A percentile compares a stretch with the other conserved stretches of the same genome.
Evolutionary conservation across 2,797 vertebrate species (phyloP).

Genomic region (Prionace glauca): DNA sequence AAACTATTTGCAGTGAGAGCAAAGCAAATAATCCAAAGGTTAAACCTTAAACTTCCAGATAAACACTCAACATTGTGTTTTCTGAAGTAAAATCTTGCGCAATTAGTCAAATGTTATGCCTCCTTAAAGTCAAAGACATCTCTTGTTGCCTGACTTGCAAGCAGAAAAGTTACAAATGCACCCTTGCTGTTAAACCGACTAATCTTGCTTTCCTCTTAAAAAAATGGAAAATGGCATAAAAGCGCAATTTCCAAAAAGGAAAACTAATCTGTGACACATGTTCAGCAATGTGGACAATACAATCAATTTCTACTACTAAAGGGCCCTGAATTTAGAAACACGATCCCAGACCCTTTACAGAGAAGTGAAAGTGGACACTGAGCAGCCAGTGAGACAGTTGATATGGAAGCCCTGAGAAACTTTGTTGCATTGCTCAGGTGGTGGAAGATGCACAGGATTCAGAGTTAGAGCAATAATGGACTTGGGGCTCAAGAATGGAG

Average conservation of each 20-base stretch:
- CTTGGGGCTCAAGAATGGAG: not conserved
- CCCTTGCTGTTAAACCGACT: not conserved
- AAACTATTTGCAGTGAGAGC: not conserved
- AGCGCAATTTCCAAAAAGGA: not conserved
- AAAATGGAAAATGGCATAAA: not conserved
- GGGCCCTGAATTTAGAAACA: not conserved
- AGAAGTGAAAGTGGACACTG: not conserved
- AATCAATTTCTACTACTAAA: not conserved
- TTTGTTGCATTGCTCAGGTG: not conserved
- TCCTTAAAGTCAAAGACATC: not conserved
- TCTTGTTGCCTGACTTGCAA: not conserved
- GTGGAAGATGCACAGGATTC: not conserved
- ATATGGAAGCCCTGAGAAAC: not conserved
- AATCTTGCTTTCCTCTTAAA: not conserved
- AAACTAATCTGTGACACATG: not conserved
- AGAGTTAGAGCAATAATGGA: not conserved
- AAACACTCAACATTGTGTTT: not conserved
- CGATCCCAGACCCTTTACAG: not conserved
- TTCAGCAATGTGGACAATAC: not conserved
- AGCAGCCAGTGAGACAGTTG: not conserved
- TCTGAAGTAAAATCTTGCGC: not conserved
- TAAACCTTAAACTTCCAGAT: not conserved
- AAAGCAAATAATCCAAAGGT: not conserved
- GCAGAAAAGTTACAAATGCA: not conserved
- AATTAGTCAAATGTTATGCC: not conserved